Percentiles rank a stretch among this genome's conserved stretches.
Evolutionary conservation across 2,888 invertebrate species (phyloP).

Genomic region (Lymantria monacha): DNA sequence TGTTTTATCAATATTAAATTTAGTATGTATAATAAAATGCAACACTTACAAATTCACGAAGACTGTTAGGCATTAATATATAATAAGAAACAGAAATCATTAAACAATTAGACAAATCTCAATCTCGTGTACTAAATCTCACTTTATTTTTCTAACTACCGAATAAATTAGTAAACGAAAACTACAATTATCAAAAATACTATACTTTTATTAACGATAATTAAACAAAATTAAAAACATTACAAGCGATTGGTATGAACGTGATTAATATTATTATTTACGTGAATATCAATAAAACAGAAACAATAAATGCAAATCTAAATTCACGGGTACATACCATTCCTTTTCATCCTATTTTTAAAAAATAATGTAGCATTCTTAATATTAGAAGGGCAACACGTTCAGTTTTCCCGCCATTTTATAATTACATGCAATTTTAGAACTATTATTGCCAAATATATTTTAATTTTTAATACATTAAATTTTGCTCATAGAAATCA

Average conservation of each 20-base stretch:
- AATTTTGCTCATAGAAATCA: background rate
- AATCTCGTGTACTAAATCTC: too few species aligned
- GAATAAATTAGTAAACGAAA: background rate
- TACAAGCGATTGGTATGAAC: background rate
- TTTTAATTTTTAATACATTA: background rate
- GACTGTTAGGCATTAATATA: too few species aligned
- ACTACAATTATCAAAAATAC: constrained; percentile 21
- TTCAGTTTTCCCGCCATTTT: constrained; percentile 24
- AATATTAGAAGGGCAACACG: constrained; percentile 24
- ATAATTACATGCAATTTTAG: constrained; percentile 22
- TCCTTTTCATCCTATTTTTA: background rate
- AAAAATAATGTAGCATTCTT: constrained; percentile 10
- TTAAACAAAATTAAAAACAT: background rate
- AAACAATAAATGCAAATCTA: background rate
- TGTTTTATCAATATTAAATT: too few species aligned
- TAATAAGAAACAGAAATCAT: too few species aligned
- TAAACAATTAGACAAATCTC: too few species aligned
- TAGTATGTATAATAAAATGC: too few species aligned
- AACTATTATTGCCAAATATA: background rate
- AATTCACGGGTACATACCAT: constrained; percentile 1
- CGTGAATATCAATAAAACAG: background rate
- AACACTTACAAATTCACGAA: too few species aligned
- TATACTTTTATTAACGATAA: background rate
- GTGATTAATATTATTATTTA: background rate
- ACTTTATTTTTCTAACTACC: constrained; percentile 16